phyloP scores from a whole-genome alignment of 37 sponge, comb jelly and placozoan species.

The Spongia lamella region DNA sequence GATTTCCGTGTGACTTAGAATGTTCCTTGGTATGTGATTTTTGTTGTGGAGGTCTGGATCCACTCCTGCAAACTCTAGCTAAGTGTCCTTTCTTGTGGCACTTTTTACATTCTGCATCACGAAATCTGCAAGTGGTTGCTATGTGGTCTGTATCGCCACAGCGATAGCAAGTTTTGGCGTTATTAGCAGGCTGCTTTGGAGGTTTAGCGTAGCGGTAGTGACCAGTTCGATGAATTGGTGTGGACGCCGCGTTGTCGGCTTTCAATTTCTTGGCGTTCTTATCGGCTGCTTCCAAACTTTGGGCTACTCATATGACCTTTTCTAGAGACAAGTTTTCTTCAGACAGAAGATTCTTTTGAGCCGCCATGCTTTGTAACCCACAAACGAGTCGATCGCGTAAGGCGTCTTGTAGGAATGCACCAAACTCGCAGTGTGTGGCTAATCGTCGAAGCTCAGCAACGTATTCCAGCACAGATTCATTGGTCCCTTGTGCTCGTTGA shows the following conservation, averaged over 20 bases:
- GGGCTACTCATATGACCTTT: background rate
- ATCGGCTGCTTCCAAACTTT: background rate
- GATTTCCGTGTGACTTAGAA: no score
- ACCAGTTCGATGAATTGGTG: no score
- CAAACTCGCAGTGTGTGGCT: conserved; percentile 15
- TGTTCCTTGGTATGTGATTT: no score
- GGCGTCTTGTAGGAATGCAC: background rate
- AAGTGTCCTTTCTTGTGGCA: conserved; percentile 35
- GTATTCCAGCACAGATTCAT: conserved; percentile 17
- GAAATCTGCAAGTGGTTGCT: background rate
- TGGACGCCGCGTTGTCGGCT: background rate
- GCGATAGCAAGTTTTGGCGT: background rate
- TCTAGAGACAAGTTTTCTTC: background rate
- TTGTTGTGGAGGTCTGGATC: no score
- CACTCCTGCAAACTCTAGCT: conserved; percentile 4
- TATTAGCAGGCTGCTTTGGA: no score
- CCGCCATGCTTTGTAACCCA: background rate
- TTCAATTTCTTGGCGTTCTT: background rate
- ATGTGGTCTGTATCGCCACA: conserved; percentile 9
- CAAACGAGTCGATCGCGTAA: conserved; percentile 10
- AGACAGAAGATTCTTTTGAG: background rate
- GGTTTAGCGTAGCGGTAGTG: no score
- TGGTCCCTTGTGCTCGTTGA: background rate
- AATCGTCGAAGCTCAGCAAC: conserved; percentile 8
- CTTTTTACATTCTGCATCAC: background rate